Percentiles rank a stretch among this genome's conserved stretches.
Conservation (phyloP, 2,888 invertebrate species). For the Heliconius sara region DNA sequence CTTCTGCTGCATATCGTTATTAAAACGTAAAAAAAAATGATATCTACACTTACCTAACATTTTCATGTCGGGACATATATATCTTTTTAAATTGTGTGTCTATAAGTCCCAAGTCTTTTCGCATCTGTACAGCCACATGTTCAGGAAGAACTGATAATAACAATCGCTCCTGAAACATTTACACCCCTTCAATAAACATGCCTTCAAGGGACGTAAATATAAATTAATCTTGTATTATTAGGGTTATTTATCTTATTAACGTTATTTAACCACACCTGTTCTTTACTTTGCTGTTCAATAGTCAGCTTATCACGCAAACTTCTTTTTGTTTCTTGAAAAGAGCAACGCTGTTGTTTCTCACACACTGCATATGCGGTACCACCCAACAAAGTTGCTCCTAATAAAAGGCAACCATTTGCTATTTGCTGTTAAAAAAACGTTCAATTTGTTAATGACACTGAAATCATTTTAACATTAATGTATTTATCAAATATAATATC, state of each 20-base stretch:
- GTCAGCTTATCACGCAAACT: constrained; percentile 95
- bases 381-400: constrained; percentile 90
- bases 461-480: neutral
- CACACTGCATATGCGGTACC: constrained; percentile 85
- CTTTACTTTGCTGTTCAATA: constrained; percentile 96
- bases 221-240: neutral
- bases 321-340: constrained; percentile 95
- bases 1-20: neutral
- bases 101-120: constrained; percentile 95
- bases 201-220: neutral
- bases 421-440: constrained; percentile 82
- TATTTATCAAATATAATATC: neutral
- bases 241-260: neutral
- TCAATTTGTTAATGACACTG: neutral
- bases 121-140: constrained; percentile 98
- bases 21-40: neutral
- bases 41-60: constrained; percentile 89
- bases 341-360: constrained; percentile 93
- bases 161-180: constrained; percentile 90
- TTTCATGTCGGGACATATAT: constrained; percentile 98
- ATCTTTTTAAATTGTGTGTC: constrained; percentile 98
- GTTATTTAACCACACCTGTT: constrained; percentile 86
- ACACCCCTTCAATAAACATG: neutral
- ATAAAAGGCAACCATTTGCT: constrained; percentile 88
- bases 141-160: constrained; percentile 96